A percentile compares a stretch with the other conserved stretches of the same genome.
phyloP scores from a whole-genome alignment of 2,888 invertebrate species.

The Patella caerulea region DNA sequence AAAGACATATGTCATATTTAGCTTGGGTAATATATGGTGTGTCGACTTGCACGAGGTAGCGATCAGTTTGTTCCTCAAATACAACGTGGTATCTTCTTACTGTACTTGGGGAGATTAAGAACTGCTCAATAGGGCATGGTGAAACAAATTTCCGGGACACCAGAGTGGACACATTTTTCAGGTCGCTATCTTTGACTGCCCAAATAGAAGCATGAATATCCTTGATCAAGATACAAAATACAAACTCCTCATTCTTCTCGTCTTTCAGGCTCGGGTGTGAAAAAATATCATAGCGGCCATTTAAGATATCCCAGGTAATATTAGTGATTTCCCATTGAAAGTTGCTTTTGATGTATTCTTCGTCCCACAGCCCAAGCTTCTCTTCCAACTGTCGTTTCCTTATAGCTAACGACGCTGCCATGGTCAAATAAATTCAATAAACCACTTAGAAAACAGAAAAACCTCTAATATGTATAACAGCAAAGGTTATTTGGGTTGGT shows the following conservation, averaged over 20 bases:
- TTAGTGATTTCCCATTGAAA: neutral
- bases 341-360: neutral
- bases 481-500: too few relatives aligned
- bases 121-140: conserved; percentile 6
- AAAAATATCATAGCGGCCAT: neutral
- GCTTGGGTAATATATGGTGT: neutral
- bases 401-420: neutral
- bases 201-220: conserved; percentile 16
- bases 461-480: too few relatives aligned
- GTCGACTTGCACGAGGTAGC: conserved; percentile 12
- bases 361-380: conserved; percentile 14
- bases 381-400: conserved; percentile 17
- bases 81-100: conserved; percentile 16
- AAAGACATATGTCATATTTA: conserved; percentile 18
- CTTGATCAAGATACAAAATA: conserved; percentile 14
- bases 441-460: too few relatives aligned
- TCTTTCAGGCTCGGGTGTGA: conserved; percentile 14
- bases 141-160: conserved; percentile 3
- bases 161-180: neutral
- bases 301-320: conserved; percentile 15
- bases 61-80: neutral
- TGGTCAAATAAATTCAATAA: too few relatives aligned
- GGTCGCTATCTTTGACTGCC: conserved; percentile 10
- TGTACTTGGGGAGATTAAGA: neutral
- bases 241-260: conserved; percentile 4